Conservation (phyloP, 2,797 vertebrate genomes). For the Macroramphosus scolopax region DNA sequence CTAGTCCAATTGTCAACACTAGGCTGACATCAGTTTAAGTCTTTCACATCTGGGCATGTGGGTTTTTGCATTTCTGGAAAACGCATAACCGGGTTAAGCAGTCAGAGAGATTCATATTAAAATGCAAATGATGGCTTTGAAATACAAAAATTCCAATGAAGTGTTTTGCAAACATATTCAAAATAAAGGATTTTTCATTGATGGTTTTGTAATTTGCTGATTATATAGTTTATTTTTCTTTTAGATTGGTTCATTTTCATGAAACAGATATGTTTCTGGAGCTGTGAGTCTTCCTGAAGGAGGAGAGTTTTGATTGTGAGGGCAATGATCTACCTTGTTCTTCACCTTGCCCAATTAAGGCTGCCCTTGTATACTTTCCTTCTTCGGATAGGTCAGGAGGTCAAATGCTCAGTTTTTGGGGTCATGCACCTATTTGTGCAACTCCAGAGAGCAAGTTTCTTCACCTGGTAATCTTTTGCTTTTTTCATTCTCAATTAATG, state of each 20-base stretch:
- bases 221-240: no score
- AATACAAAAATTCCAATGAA: no score
- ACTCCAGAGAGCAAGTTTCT: conserved; percentile 14
- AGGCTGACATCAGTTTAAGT: no score
- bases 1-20: no score
- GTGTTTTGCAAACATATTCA: no score
- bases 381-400: conserved; percentile 55
- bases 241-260: no score
- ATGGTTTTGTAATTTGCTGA: no score
- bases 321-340: conserved; percentile 9
- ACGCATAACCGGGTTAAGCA: neutral
- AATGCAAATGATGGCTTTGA: no score
- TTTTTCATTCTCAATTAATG: conserved; percentile 2
- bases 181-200: no score
- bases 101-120: neutral
- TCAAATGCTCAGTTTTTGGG: conserved; percentile 49
- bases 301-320: conserved; percentile 26
- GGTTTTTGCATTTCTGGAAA: conserved; percentile 1
- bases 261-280: no score
- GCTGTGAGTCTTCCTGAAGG: neutral
- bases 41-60: no score
- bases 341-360: conserved; percentile 46
- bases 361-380: conserved; percentile 32
- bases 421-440: conserved; percentile 25
- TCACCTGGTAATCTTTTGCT: conserved; percentile 27